Evolutionary conservation across 2,113 vertebrate genomes (phyloP), one percentile per base, ranked within the genome.

Genomic region (Alectura lathami): DNA sequence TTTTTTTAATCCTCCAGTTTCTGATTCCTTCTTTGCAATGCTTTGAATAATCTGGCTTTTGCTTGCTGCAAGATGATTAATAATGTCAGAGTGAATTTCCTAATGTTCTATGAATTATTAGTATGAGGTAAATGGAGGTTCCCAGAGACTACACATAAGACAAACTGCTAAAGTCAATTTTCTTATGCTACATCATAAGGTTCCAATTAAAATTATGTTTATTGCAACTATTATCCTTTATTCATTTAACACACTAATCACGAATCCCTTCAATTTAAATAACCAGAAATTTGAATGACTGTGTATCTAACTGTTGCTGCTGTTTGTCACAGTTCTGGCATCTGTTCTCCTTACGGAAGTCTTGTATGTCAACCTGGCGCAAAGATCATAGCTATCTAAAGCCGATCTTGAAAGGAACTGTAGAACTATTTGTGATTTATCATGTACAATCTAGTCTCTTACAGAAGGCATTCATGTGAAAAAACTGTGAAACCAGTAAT

Each of bases 61-160:
- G 86, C 92, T 97, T 91, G 97, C 98, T 98, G 80, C 53, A 92
- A 96, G 13, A 78, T 45, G 57, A 34, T 29, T 63, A 54, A 96
- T 79, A 90, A 83, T 32, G 29, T 40, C 68, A 75, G 42, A 23
- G 63, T 88, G 83, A 32, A 45, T 67, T 79, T 76, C n/a, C 63
- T 81, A 18, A 82, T 89, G 70, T 74, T 70, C 38, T 60, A 15
- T 24, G 2, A 80, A 51, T 89, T 87, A 73, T 12, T 63, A 17
- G 3, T 26, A 66, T 27, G n/a, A 94, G 20, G 9, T 81, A 86
- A 93, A 81, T 6, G 74, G 42, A 83, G 53, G 7, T 6, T 3
- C 6, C 22, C 32, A 82, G 56, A 84, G 79, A 75, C 7, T 51
- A 23, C 27, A 17, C 83, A 29, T 74, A 85, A 73, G 23, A 75